phyloP scores from a whole-genome alignment of 1,140 invertebrate species.

The Phthorimaea operculella region DNA sequence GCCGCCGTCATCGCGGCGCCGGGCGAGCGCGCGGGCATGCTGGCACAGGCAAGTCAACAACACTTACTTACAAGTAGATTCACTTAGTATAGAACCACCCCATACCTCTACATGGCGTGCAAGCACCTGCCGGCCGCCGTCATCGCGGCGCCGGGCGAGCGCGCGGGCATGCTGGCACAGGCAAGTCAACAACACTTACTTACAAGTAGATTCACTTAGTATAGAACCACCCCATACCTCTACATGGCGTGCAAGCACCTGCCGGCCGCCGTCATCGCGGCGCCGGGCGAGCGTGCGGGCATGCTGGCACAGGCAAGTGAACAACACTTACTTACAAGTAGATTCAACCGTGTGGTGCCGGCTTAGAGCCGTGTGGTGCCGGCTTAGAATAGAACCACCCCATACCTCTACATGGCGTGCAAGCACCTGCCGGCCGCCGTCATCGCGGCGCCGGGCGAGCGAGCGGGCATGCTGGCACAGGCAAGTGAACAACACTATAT shows the following conservation, averaged over 20 bases:
- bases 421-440: conserved; percentile 85
- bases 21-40: conserved; percentile 89
- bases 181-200: too few relatives aligned
- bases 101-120: conserved; percentile 88
- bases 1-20: conserved; percentile 82
- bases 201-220: too few relatives aligned
- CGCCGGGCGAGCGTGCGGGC: conserved; percentile 87
- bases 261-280: conserved; percentile 81
- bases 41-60: too few relatives aligned
- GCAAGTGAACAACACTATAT: too few relatives aligned
- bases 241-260: conserved; percentile 91
- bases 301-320: conserved; percentile 91
- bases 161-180: conserved; percentile 89
- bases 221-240: too few relatives aligned
- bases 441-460: conserved; percentile 85
- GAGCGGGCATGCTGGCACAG: conserved; percentile 89
- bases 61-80: too few relatives aligned
- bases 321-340: too few relatives aligned
- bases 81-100: too few relatives aligned
- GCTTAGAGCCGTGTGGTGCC: too few relatives aligned
- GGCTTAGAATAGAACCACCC: too few relatives aligned
- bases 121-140: conserved; percentile 85
- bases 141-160: conserved; percentile 85
- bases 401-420: conserved; percentile 90
- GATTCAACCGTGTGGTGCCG: too few relatives aligned